phyloP scores from a whole-genome alignment of 2,888 invertebrate genomes.

The Idaea dimidiata region DNA sequence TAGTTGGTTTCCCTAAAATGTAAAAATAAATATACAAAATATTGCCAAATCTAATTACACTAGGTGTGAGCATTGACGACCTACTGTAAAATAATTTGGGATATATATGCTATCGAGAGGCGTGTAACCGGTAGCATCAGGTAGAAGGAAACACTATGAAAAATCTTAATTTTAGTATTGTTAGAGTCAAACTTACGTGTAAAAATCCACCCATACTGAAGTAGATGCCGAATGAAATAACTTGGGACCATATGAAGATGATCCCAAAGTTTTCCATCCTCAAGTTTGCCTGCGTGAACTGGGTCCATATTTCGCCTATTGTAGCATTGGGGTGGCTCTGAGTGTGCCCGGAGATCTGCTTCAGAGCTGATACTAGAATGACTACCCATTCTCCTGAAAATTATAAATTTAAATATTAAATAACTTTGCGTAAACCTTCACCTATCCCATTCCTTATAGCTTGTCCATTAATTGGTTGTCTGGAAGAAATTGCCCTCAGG shows the following conservation, averaged over 20 bases:
- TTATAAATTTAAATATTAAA: not conserved
- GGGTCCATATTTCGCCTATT: constrained; percentile 55
- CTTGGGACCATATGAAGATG: constrained; percentile 72
- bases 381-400: constrained; percentile 85
- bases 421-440: not conserved
- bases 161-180: too few species aligned
- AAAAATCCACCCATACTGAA: constrained; percentile 84
- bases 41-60: too few species aligned
- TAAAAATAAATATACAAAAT: too few species aligned
- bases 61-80: too few species aligned
- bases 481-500: too few species aligned
- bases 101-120: too few species aligned
- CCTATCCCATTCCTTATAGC: too few species aligned
- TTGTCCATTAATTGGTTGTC: too few species aligned
- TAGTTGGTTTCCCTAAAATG: too few species aligned
- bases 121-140: too few species aligned
- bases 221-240: constrained; percentile 81
- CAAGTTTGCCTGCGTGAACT: constrained; percentile 73
- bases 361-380: constrained; percentile 81
- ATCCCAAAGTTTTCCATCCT: constrained; percentile 73
- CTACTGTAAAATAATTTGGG: too few species aligned
- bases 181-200: constrained; percentile 82
- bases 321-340: constrained; percentile 54
- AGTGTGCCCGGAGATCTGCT: constrained; percentile 75
- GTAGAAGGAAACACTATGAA: too few species aligned